Evolutionary conservation across 2,113 vertebrate genomes (phyloP).

Genomic region (Elgaria multicarinata): DNA sequence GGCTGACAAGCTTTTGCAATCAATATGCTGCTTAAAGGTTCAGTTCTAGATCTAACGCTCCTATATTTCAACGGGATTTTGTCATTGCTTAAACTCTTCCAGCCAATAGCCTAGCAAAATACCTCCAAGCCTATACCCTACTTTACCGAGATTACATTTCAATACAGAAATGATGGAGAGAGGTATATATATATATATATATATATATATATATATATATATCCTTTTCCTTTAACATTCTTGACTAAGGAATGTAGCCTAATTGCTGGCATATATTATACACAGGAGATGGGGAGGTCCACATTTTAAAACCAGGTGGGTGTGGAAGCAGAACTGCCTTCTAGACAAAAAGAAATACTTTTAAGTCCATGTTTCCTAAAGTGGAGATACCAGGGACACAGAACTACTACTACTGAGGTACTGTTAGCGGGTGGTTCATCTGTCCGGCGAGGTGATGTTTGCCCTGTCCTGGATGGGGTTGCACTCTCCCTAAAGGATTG

Average conservation of each 20-base stretch:
- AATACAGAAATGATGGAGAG: constrained; percentile 13
- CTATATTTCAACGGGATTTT: constrained; percentile 29
- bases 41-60: constrained; percentile 23
- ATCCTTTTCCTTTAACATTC: neutral
- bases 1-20: neutral
- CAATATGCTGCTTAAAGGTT: neutral
- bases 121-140: neutral
- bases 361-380: neutral
- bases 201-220: neutral
- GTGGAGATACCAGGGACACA: neutral
- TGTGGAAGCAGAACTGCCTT: constrained; percentile 8
- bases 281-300: neutral
- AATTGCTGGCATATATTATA: neutral
- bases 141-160: constrained; percentile 8
- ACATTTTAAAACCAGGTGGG: neutral
- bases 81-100: constrained; percentile 6
- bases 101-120: constrained; percentile 1
- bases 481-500: too few species aligned
- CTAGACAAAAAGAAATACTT: neutral
- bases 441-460: too few species aligned
- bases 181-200: accelerated
- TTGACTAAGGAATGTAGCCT: constrained; percentile 12
- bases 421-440: too few species aligned
- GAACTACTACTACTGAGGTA: too few species aligned
- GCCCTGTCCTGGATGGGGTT: too few species aligned